These are phyloP conservation scores for Pongo pygmaeus DNA, from an alignment of 2,113 vertebrate genomes.

Conservation along the genomic window DNA sequence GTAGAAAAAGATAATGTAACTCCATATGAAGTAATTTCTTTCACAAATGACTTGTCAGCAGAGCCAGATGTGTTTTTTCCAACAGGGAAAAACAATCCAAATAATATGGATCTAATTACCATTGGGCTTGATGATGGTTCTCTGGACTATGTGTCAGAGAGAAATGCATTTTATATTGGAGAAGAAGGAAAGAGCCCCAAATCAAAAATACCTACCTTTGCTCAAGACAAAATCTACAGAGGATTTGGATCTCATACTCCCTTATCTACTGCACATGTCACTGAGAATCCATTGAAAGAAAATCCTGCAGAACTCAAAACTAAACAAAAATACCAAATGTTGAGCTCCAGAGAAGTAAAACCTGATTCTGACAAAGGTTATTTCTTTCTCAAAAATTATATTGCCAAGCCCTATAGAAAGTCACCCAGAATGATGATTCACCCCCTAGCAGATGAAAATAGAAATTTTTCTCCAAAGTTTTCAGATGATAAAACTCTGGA, in stretches of 20 bases:
- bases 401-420: neutral
- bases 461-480: neutral
- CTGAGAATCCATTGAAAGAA: neutral
- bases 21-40: neutral
- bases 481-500: neutral
- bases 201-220: neutral
- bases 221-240: neutral
- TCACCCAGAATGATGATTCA: neutral
- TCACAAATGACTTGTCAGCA: neutral
- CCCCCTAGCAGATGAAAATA: neutral
- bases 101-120: neutral
- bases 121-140: neutral
- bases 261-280: neutral
- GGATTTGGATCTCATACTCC: neutral
- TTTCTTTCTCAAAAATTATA: neutral
- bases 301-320: neutral
- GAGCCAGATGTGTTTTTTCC: neutral
- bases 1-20: neutral
- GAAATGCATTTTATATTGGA: neutral
- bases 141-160: neutral
- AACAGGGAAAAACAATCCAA: neutral
- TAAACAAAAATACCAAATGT: neutral
- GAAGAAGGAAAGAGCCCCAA: neutral
- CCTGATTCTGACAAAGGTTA: neutral
- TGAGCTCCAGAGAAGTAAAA: neutral